Base-by-base conservation (phyloP, 2,888 invertebrate species). In the Cyclophora punctaria region DNA sequence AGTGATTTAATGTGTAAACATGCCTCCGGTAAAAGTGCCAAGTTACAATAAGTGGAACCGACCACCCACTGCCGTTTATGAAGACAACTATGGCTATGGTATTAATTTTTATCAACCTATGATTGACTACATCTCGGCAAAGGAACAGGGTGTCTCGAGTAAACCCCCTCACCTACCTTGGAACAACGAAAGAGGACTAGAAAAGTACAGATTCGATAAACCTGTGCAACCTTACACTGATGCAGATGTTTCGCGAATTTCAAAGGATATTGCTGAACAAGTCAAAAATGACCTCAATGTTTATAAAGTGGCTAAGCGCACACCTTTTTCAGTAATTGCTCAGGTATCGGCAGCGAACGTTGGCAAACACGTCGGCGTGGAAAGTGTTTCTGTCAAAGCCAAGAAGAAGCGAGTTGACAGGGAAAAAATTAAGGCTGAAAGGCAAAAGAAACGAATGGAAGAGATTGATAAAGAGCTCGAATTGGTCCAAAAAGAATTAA, bases 81-180 rank as follows among this genome's bases (percentile, higher is more conserved):
- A 94, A 72, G 92, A 93, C 78, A 96, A 96, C 83, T 96, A 95
- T 83, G 93, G 93, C 62, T 94, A 93, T 78, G 95, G 94, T 48
- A 94, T 95, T 69, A 94, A 95, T 83, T 95, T 91, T 80, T 96
- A 96, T 82, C 94, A 95, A 78, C 95, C 95, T 47, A 95, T 96
- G 95, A 92, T 96, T 69, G 95, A 96, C 80, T 95, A 94, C 72
- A 92, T 96, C 64, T 92, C 93, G 71, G 91, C 90, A 45, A 94
- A 93, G 83, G 90, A 92, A 62, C 86, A 79, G 49, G 89, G 87
- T 49, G 62, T 75, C 20, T 52, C 69, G 20, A 64, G 73, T 1
- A 79, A 80, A 47, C 89, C 89, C 41, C 93, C 95, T 59, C 93
- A 94, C 80, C 83, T 95, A 60, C 94, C 94, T 52, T 93, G 92